Conservation (phyloP, 2,888 invertebrate species). For the Malacosoma neustria region DNA sequence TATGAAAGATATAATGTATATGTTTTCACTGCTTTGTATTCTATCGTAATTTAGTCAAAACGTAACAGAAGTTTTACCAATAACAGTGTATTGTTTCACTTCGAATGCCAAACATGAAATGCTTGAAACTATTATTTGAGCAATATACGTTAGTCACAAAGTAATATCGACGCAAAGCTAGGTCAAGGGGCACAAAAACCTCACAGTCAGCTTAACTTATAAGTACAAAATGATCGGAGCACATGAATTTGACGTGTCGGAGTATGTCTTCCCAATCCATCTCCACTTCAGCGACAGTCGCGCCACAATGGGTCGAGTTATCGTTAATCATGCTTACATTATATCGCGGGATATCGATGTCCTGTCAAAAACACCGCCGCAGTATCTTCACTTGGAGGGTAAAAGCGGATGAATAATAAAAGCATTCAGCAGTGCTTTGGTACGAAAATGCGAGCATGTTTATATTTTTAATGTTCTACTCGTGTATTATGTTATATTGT, state of each 20-base stretch:
- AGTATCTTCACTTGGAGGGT: background rate
- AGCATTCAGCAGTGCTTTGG: background rate
- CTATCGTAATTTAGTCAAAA: too few relatives aligned
- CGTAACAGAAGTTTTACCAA: too few relatives aligned
- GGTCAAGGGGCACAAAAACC: too few relatives aligned
- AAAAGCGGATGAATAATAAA: background rate
- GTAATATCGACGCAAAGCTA: too few relatives aligned
- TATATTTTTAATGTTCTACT: background rate
- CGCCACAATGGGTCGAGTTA: background rate
- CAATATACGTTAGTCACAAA: too few relatives aligned
- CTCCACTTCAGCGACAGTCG: background rate
- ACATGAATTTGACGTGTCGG: background rate
- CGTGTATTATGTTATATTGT: too few relatives aligned
- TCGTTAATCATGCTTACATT: background rate
- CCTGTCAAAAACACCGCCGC: conserved; percentile 1
- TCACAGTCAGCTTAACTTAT: background rate
- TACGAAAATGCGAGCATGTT: background rate
- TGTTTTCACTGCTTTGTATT: too few relatives aligned
- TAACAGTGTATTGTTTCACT: too few relatives aligned
- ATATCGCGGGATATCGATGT: background rate
- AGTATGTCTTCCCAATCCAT: background rate
- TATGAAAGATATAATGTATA: too few relatives aligned
- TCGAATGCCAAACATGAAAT: too few relatives aligned
- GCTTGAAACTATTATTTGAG: too few relatives aligned
- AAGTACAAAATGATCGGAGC: background rate